Evolutionary conservation across 2,888 invertebrate species (phyloP).

Genomic region (Drosophila heteroneura): DNA sequence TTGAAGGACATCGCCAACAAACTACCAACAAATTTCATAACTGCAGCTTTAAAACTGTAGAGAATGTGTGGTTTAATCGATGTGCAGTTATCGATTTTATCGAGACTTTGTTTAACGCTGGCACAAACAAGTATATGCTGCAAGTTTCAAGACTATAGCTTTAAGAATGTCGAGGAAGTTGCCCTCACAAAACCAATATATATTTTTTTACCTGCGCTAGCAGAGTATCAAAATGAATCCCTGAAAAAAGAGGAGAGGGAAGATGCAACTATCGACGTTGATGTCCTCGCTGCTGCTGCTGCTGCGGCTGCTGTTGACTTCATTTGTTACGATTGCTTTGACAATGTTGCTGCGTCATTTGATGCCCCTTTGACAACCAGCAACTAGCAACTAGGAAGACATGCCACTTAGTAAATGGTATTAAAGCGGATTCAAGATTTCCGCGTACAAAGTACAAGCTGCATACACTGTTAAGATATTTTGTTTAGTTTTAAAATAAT

Average conservation of each 20-base stretch:
- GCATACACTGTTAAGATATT: neutral
- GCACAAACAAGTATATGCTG: neutral
- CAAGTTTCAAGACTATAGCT: neutral
- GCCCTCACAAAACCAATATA: neutral
- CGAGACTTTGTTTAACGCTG: too few species aligned
- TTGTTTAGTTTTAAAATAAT: neutral
- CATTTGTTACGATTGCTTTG: slow-evolving; percentile 79
- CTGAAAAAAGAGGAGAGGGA: neutral
- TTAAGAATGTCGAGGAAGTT: neutral
- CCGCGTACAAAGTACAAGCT: neutral
- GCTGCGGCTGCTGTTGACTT: slow-evolving; percentile 60
- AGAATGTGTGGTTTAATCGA: neutral
- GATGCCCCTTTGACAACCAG: slow-evolving; percentile 59
- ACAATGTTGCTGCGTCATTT: slow-evolving; percentile 77
- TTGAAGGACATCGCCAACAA: neutral
- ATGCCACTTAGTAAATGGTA: neutral
- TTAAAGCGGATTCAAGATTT: neutral
- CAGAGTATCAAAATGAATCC: neutral
- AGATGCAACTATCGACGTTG: slow-evolving; percentile 33
- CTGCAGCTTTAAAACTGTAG: neutral
- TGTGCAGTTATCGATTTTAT: neutral
- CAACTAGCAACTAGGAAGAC: slow-evolving; percentile 7
- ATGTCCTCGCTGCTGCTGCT: slow-evolving; percentile 25
- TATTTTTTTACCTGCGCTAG: neutral
- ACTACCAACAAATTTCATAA: neutral